Base-by-base conservation (phyloP, 2,113 vertebrate species). In the Bagarius yarrelli region DNA sequence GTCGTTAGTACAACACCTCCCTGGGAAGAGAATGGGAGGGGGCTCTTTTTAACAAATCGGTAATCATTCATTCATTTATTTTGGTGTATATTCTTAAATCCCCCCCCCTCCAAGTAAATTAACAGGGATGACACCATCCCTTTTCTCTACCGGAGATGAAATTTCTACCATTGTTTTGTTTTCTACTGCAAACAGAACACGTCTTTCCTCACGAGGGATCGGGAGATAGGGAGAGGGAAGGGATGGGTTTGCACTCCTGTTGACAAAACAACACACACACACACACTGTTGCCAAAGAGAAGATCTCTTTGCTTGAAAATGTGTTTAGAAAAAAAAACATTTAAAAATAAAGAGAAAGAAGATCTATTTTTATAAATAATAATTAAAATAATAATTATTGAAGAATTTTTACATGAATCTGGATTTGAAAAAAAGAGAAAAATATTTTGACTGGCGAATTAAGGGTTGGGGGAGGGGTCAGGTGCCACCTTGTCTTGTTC, bases 381-480 rank as follows among this genome's bases (percentile, higher is more conserved):
- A 86, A 94, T 93, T 93, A 92, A 94, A 93, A 93, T 89, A 93
- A 93, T 90, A 92, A 94, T 89, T 94, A 94, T 93, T 98, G 96
- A 97, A 97, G 96, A 98, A 99, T 98, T 99, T 99, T 98, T 99
- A 99, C 97, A 97, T 96, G 97, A 98, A 98, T 98, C 98, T 98
- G 98, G 97, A 99, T 99, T 99, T 98, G 97, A 98, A 96, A 98
- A 78, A 99, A 94, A 89, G 95, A 94, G 91, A 95, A 95, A 97
- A 98, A 98, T 99, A 99, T 99, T 99, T 99, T 98, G 98, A 98
- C 98, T 98, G 97, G 96, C 98, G 98, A 97, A 98, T 96, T 97
- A 95, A 95, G 96, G 96, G 93, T 92, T 88, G 91, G 77, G 90
- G 94, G 96, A 36, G 90, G 91, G 90, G 85, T 93, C 96, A 90